Base-by-base conservation (phyloP, 2,113 vertebrate genomes). In the Crocuta crocuta region DNA sequence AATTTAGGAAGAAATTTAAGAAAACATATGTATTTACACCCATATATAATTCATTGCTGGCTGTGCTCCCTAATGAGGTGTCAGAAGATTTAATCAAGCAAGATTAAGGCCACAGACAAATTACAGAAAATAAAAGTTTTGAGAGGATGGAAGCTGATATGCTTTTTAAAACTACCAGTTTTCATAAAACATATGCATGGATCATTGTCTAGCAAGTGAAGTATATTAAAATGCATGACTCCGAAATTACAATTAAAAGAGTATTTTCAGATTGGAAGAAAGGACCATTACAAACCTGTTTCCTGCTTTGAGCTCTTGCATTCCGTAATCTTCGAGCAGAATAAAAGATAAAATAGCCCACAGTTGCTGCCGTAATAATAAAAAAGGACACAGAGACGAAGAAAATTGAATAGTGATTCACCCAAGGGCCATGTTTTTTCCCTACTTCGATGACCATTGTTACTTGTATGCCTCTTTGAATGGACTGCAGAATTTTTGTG, bases 281-380 rank as follows among this genome's bases (percentile, higher is more conserved):
- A 87, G 9, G 39, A 85, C 21, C 24, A 83, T 88, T 81, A 98
- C 99, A 96, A 98, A 99, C 99, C 99, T 99, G 99, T 79, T 98
- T 99, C 92, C 97, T 98, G 97, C 98, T 99, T 98, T 99, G 99
- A 88, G 98, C 98, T 89, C 99, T 99, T 66, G 99, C 98, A 0
- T 98, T 89, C 85, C 99, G 98, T 82, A 99, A 98, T 89, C 99
- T 99, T 95, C 99, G 98, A 65, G 99, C 99, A 43, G 99, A 99
- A 97, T 99, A 99, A 96, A 99, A 99, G 97, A 99, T 99, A 82
- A 99, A 99, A 97, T 99, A 99, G 43, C 99, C 99, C 66, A 99
- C 98, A 0, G 99, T 99, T 94, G 99, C 99, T 11, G 99, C 99
- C 3, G 99, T 99, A 94, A 99, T 99, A 45, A 99, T 98, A 66